Conservation (phyloP, 2,797 vertebrate species). For the Poecilia picta region DNA sequence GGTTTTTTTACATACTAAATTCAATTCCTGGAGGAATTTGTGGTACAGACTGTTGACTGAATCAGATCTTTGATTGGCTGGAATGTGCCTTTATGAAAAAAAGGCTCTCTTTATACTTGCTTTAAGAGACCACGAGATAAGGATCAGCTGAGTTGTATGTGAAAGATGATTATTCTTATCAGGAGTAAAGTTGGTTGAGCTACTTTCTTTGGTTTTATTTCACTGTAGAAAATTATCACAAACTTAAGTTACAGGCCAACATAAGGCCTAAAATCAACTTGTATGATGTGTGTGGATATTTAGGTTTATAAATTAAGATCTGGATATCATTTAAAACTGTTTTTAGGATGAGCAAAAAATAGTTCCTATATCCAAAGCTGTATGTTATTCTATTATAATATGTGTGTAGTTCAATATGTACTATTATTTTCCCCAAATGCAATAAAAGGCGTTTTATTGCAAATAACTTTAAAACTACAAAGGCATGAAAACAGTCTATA, state of each 20-base stretch:
- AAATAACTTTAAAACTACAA: background rate
- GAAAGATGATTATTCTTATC: background rate
- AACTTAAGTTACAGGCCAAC: background rate
- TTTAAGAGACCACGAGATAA: background rate
- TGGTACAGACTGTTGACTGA: background rate
- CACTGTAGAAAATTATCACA: background rate
- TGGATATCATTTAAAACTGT: background rate
- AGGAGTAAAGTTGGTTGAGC: background rate
- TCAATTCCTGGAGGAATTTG: background rate
- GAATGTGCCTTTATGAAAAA: background rate
- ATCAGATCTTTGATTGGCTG: background rate
- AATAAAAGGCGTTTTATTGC: background rate
- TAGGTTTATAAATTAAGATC: background rate
- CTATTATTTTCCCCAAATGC: background rate
- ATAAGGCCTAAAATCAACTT: background rate
- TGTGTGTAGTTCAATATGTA: background rate
- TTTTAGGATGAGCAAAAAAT: background rate
- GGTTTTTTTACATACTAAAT: background rate
- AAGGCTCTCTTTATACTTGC: background rate
- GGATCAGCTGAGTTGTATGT: background rate
- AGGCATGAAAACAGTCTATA: background rate
- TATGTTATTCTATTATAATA: background rate
- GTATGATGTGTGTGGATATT: background rate
- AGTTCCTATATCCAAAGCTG: background rate
- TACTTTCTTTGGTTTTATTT: background rate